Evolutionary conservation across 2,888 invertebrate species (phyloP).

Genomic region (Phasia obesa): DNA sequence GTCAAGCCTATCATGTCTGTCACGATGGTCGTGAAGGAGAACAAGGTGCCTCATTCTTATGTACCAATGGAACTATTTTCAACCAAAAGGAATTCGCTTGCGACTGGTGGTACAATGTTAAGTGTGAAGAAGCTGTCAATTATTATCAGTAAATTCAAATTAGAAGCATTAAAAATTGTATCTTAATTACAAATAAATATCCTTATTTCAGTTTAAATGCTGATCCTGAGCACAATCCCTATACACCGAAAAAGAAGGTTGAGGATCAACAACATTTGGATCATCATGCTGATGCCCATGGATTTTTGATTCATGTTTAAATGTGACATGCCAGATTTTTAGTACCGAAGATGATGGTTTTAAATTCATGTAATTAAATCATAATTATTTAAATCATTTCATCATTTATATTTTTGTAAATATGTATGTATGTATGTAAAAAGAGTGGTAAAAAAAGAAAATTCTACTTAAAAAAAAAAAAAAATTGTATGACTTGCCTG

Average conservation of each 20-base stretch:
- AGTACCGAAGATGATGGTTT: neutral
- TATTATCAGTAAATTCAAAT: conserved; percentile 87
- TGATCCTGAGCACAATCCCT: conserved; percentile 91
- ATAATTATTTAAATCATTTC: conserved; percentile 18
- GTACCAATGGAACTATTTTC: conserved; percentile 93
- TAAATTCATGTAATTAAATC: conserved; percentile 18
- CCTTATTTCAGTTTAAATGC: conserved; percentile 86
- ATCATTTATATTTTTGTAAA: conserved; percentile 42
- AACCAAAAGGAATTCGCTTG: conserved; percentile 93
- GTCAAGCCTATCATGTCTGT: conserved; percentile 94
- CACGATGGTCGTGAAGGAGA: conserved; percentile 93
- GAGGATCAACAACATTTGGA: conserved; percentile 70
- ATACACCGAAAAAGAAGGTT: conserved; percentile 88
- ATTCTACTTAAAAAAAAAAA: too few species aligned
- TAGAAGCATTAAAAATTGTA: neutral
- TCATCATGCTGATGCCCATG: conserved; percentile 76
- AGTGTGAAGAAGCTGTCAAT: conserved; percentile 89
- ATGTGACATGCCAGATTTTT: neutral
- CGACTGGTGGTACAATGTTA: conserved; percentile 96
- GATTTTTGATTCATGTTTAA: conserved; percentile 79
- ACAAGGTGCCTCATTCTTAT: conserved; percentile 92
- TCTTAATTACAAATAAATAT: neutral
- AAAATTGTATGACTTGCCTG: too few species aligned
- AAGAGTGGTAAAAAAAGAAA: conserved; percentile 11
- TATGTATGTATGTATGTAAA: conserved; percentile 49